Evolutionary conservation across 2,113 vertebrate species (phyloP), one percentile per base, ranked within the genome.

Genomic region (Tichodroma muraria): DNA sequence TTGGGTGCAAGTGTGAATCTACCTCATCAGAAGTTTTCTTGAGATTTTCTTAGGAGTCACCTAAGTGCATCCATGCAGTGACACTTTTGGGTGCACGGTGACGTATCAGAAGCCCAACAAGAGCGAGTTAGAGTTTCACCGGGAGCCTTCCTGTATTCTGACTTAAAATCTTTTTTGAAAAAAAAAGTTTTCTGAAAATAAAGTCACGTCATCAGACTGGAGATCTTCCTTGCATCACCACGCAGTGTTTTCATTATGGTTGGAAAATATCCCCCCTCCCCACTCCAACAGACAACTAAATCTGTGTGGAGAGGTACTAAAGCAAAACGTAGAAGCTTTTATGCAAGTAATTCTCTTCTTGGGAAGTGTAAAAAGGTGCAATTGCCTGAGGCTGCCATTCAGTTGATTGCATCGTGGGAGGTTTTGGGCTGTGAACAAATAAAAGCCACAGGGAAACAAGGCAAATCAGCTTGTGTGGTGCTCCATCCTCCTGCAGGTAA

Each of bases 191-290:
- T 85, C 16, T 53, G 35, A 71, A 89, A 88, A 84, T 35, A 57
- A 13, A 66, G 12, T 9, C 11, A 16, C 0, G 0, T 61, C 79
- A 72, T 54, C 45, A 38, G 38, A 27, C 49, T 14, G 49, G 35
- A 81, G 33, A 57, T 38, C 19, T 84, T 56, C 33, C 31, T 63
- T 78, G 38, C 20, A 44, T 68, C 47, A 19, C 56, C 19, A 61
- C 6, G 7, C 8, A 37, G 13, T 33, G 42, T 77, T 79, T 89
- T 60, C 5, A 2, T 40, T 68, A 23, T 10, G 20, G 24, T 13
- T 91, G 47, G 38, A 59, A 60, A 85, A 84, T 49, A 61, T 64
- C 23, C 21, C 40, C 18, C 22, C n/a, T n/a, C 17, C 16, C 27
- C 0, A 3, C 45, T 42, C 21, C 15, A 4, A 72, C 4, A 85